These are phyloP conservation scores for Pseudomugil tenellus DNA, from an alignment of 2,797 vertebrate genomes.

Conservation along the genomic window DNA sequence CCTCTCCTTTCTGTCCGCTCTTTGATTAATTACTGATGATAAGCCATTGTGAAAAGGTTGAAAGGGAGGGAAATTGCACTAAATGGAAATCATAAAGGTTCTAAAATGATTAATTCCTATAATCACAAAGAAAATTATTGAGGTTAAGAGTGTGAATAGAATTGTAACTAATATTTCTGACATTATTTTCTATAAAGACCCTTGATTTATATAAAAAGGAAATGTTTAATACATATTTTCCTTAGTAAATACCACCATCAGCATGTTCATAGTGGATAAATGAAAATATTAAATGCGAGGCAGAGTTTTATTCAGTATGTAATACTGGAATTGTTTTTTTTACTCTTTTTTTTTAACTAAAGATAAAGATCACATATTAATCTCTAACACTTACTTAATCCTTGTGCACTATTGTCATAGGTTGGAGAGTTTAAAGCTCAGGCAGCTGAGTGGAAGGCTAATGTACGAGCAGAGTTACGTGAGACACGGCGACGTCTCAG, in stretches of 20 bases:
- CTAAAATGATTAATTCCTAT: background rate
- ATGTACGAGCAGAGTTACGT: slow-evolving; percentile 93
- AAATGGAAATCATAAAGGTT: background rate
- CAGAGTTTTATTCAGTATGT: background rate
- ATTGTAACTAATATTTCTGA: background rate
- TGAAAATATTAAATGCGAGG: background rate
- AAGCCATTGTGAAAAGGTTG: background rate
- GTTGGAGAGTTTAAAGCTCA: slow-evolving; percentile 98
- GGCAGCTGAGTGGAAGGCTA: slow-evolving; percentile 97
- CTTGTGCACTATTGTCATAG: slow-evolving; percentile 68
- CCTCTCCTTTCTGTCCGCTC: background rate
- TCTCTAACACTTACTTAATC: background rate
- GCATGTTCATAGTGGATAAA: background rate
- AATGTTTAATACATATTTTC: background rate
- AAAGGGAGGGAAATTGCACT: background rate
- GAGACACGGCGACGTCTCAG: slow-evolving; percentile 94
- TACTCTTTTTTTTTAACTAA: background rate
- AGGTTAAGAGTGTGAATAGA: background rate
- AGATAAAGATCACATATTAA: background rate
- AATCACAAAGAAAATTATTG: background rate
- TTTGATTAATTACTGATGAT: slow-evolving; percentile 11
- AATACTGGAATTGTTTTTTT: background rate
- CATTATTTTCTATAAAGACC: background rate
- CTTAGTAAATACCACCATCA: background rate
- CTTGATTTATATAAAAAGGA: background rate